phyloP scores from a whole-genome alignment of 1,140 invertebrate species.

The Gonioctena quinquepunctata region DNA sequence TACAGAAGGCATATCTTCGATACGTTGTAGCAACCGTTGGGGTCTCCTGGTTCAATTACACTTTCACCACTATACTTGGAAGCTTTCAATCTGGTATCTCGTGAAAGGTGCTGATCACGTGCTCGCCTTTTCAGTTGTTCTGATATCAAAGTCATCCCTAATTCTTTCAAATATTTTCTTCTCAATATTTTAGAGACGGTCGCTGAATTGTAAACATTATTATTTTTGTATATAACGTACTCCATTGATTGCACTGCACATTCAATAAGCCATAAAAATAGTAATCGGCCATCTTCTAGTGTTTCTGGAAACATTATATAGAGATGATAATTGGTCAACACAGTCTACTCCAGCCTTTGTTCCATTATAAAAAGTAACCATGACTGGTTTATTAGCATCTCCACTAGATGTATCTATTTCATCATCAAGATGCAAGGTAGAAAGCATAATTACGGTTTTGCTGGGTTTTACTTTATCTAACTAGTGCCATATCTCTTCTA shows the following conservation, averaged over 20 bases:
- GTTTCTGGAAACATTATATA: background rate
- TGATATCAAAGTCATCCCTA: background rate
- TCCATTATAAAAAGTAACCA: background rate
- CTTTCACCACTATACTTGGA: background rate
- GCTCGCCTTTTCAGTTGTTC: background rate
- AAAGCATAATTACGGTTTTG: background rate
- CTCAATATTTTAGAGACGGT: background rate
- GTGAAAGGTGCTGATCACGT: background rate
- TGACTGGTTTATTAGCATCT: background rate
- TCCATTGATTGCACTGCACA: background rate
- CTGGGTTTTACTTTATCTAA: background rate
- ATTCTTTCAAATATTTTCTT: background rate
- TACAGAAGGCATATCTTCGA: background rate
- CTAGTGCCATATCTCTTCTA: background rate
- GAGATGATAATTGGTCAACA: background rate
- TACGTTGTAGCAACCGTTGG: background rate
- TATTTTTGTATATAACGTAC: background rate
- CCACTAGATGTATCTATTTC: background rate
- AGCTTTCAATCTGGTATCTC: background rate
- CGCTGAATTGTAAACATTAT: too few species aligned
- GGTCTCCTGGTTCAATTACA: background rate
- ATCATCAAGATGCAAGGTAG: background rate
- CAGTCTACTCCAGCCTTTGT: background rate
- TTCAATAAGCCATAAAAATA: background rate
- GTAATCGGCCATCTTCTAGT: background rate